Evolutionary conservation across 2,113 vertebrate genomes (phyloP).

Genomic region (Aphyosemion australe): DNA sequence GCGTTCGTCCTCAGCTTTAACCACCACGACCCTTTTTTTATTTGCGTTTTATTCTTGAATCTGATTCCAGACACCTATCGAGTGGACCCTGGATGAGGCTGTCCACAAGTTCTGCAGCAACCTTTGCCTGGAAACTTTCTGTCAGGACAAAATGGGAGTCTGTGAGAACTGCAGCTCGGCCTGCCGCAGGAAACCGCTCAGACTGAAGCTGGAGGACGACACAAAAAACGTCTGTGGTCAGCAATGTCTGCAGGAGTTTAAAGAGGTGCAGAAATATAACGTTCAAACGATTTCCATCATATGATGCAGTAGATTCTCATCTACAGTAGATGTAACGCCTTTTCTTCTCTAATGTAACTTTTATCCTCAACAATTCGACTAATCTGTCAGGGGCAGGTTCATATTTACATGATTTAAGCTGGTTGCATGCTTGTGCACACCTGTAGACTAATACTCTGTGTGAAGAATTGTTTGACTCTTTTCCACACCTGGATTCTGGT

Average conservation of each 20-base stretch:
- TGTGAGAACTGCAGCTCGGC: constrained; percentile 85
- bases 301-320: background rate
- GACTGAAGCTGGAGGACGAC: constrained; percentile 82
- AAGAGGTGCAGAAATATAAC: constrained; percentile 77
- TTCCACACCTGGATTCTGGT: too few species aligned
- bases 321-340: too few species aligned
- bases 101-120: constrained; percentile 89
- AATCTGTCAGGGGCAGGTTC: too few species aligned
- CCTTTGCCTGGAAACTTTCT: constrained; percentile 86
- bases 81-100: constrained; percentile 84
- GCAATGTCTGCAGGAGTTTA: constrained; percentile 80
- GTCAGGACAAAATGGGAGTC: constrained; percentile 82
- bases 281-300: background rate
- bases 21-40: background rate
- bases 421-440: too few species aligned
- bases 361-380: too few species aligned
- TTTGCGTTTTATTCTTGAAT: background rate
- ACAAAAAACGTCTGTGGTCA: constrained; percentile 86
- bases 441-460: too few species aligned
- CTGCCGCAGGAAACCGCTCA: constrained; percentile 81
- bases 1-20: background rate
- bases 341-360: too few species aligned
- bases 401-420: too few species aligned
- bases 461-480: too few species aligned
- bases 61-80: constrained; percentile 76